Evolutionary conservation across 2,888 invertebrate species (phyloP), one percentile per base, ranked within the genome.

Genomic region (Neoitamus cyanurus): DNA sequence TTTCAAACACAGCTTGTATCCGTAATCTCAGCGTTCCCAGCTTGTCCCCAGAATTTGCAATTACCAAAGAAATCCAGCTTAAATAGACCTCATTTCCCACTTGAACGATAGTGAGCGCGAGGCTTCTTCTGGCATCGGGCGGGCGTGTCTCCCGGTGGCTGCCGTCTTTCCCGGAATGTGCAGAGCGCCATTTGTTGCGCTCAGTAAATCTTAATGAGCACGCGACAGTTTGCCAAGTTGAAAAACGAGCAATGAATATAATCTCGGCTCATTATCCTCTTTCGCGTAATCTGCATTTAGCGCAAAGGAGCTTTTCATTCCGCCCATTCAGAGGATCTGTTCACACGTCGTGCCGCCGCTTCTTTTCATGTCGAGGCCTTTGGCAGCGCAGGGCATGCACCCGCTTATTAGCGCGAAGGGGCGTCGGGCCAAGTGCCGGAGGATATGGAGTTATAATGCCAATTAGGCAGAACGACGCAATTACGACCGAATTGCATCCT

Each of bases 161-260:
- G 9, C 58, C 70, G 30, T 70, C 70, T 42, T 20, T 25, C 13
- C 20, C 42, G 42, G 42, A 77, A 28, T 77, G 46, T 25, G 77
- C 77, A 77, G 28, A 42, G 25, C 46, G 25, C n/a, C 77, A 77
- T 77, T 77, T 77, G 77, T 77, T 77, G 77, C 42, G 77, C 77
- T 77, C 77, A 77, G 77, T 77, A 77, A 77, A 77, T 77, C 77
- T 46, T 77, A 77, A 77, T 77, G 77, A 77, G 77, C 42, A 46
- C 77, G 46, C 77, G 77, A 77, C 77, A 77, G 37, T 77, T 77
- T 77, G 77, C 77, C 77, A 77, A 77, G 77, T 77, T 77, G 77
- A 77, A 46, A 77, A 77, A 77, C 77, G 77, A 77, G 77, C 77
- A 77, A 77, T 77, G 77, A 77, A 77, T 77, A 77, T 77, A 77